Conservation (phyloP, 2,888 invertebrate species). For the Xestobium rufovillosum region DNA sequence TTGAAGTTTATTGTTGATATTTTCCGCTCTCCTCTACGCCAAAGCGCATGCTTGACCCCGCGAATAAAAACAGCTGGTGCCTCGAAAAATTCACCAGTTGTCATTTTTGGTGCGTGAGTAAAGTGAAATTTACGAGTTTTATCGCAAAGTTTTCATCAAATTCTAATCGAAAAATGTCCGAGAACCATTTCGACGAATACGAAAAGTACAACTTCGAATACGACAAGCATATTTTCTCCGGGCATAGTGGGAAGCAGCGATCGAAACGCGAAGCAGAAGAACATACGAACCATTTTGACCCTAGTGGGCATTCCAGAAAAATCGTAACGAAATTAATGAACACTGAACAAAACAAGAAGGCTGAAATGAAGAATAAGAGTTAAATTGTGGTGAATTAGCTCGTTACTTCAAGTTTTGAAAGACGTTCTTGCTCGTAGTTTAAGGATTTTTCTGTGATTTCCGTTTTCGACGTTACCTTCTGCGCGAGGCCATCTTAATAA, state of each 20-base stretch:
- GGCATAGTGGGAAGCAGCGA: constrained; percentile 85
- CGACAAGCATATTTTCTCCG: constrained; percentile 81
- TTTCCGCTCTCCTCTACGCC: no score
- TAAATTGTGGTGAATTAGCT: constrained; percentile 6
- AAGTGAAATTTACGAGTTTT: neutral
- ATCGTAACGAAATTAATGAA: constrained; percentile 78
- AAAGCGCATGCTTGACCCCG: no score
- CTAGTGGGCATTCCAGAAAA: constrained; percentile 89
- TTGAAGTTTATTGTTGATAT: no score
- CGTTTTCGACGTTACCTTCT: constrained; percentile 1
- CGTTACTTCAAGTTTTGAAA: neutral
- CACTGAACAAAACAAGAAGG: constrained; percentile 72
- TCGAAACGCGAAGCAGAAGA: constrained; percentile 81
- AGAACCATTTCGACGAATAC: constrained; percentile 80
- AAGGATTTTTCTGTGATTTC: neutral
- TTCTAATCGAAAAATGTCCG: constrained; percentile 62
- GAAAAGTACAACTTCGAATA: constrained; percentile 92
- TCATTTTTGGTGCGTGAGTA: neutral
- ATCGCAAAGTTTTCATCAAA: neutral
- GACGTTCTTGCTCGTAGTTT: neutral
- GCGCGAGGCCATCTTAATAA: neutral
- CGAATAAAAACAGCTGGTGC: no score
- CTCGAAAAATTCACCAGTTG: no score
- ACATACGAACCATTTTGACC: constrained; percentile 88
- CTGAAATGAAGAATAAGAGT: constrained; percentile 27